Evolutionary conservation across 2,888 invertebrate species (phyloP), one percentile per base, ranked within the genome.

Genomic region (Caradrina clavipalpis): DNA sequence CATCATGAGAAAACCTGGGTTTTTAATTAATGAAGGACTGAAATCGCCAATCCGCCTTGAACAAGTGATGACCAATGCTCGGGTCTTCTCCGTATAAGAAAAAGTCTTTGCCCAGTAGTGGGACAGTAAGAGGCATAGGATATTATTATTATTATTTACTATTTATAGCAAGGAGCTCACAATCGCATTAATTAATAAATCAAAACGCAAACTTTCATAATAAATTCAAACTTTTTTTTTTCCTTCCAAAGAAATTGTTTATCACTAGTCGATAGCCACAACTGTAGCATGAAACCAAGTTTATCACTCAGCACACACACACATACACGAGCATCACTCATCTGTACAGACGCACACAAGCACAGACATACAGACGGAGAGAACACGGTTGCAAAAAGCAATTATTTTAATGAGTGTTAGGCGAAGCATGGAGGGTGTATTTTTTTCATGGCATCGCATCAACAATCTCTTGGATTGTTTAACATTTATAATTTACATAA

Each of bases 401-500:
- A 93, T 94, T 93, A 93, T 92, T 93, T 85, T 93, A 94, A 94
- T 94, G 89, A 91, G 89, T 83, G 87, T 83, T 90, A 90, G 88
- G 61, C 92, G 88, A 90, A 93, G 90, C 93, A 91, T 92, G 91
- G 91, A 91, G 89, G 89, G 89, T 87, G 83, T 83, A 89, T 91
- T 93, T 93, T 74, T 94, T 94, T 88, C 87, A 88, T 88, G 88
- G 87, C 90, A 91, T 88, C 91, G 91, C 91, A 88, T 89, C 89
- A 89, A 89, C 91, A 92, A 94, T 92, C 93, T 93, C 92, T 92
- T 84, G 91, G 92, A 92, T 92, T 93, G 92, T 92, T 93, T 92
- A 91, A 91, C 92, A 90, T 92, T 93, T 89, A 90, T 92, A 92
- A 94, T 95, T 95, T 94, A 94, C 95, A 95, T 95, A 95, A 94